phyloP scores from a whole-genome alignment of 2,797 vertebrate species.

The Amniataba percoides region DNA sequence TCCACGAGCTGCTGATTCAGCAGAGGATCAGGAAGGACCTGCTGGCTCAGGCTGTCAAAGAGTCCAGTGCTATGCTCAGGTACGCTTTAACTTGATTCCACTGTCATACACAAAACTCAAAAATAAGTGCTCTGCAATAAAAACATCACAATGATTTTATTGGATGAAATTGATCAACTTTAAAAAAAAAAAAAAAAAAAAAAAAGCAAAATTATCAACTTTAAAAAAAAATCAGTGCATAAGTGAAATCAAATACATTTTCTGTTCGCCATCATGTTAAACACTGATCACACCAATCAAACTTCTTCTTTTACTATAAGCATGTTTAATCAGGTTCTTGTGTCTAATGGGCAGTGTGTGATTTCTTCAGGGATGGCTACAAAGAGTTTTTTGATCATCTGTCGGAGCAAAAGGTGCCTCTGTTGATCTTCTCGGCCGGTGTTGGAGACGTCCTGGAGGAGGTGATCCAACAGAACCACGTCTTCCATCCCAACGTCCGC shows the following conservation, averaged over 20 bases:
- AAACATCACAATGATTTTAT: background rate
- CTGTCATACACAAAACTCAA: background rate
- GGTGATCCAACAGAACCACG: constrained; percentile 88
- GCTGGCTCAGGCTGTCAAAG: constrained; percentile 86
- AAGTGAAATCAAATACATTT: background rate
- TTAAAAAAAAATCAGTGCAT: background rate
- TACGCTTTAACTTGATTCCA: constrained; percentile 41
- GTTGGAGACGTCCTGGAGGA: constrained; percentile 92
- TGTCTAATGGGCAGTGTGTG: background rate
- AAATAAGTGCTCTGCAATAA: background rate
- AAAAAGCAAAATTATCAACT: too few relatives aligned
- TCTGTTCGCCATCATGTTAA: background rate
- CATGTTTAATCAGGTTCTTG: background rate
- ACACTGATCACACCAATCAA: background rate
- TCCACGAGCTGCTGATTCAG: constrained; percentile 88
- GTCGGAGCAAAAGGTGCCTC: constrained; percentile 82
- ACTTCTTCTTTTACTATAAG: background rate
- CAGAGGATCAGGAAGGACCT: constrained; percentile 89
- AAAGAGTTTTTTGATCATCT: constrained; percentile 88
- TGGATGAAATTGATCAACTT: background rate
- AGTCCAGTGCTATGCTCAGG: constrained; percentile 90
- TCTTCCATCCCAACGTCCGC: constrained; percentile 90
- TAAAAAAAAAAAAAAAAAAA: too few relatives aligned
- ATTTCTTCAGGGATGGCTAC: constrained; percentile 87
- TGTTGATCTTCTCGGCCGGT: constrained; percentile 94